Evolutionary conservation across 2,113 vertebrate genomes (phyloP).

Genomic region (Galeopterus variegatus): DNA sequence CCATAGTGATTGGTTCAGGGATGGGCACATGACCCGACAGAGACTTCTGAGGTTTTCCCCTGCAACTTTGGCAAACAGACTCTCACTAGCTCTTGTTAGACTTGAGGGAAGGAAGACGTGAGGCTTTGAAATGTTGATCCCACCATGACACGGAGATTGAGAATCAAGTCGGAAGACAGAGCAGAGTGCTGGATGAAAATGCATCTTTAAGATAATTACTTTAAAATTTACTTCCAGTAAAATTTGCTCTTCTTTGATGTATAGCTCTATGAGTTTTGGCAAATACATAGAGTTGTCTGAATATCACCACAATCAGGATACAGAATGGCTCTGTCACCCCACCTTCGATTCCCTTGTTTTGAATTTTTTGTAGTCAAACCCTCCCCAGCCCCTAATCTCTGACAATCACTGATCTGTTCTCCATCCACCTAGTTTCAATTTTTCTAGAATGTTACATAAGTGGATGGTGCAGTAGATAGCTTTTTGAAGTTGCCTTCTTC

Average conservation of each 20-base stretch:
- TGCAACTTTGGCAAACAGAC: not conserved
- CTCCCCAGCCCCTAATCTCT: too few species aligned
- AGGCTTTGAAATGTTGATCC: too few species aligned
- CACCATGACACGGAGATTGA: accelerated
- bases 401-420: not conserved
- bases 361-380: not conserved
- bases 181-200: not conserved
- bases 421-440: not conserved
- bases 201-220: not conserved
- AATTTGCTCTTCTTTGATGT: not conserved
- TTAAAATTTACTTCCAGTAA: not conserved
- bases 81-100: not conserved
- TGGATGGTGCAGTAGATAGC: accelerated
- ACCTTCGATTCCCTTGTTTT: too few species aligned
- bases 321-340: not conserved
- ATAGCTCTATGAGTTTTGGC: too few species aligned
- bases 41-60: not conserved
- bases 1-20: not conserved
- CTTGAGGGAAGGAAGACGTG: not conserved
- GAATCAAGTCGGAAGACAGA: not conserved
- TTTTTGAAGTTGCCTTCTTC: not conserved
- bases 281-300: accelerated
- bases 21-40: not conserved
- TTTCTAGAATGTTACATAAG: too few species aligned
- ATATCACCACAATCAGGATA: accelerated